A percentile compares a stretch with the other conserved stretches of the same genome.
These are phyloP conservation scores for Melanotaenia parkinsoni DNA, from an alignment of 2,797 vertebrate species.

Conservation along the genomic window DNA sequence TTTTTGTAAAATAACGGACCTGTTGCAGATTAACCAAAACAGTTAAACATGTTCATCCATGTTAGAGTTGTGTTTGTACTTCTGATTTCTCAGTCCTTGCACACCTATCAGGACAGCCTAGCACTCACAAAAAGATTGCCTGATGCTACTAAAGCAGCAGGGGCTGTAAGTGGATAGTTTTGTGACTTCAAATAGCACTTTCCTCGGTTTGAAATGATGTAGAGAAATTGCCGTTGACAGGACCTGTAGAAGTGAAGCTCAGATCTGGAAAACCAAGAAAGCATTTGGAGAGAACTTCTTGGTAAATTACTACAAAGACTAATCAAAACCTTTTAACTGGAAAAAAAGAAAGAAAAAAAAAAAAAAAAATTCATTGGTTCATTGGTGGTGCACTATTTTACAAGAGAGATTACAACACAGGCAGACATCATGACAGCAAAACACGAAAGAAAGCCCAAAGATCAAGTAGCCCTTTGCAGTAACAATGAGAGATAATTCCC, in stretches of 20 bases:
- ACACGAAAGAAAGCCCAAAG: not conserved
- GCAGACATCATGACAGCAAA: not conserved
- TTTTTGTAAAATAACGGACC: too few relatives aligned
- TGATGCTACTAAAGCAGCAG: too few relatives aligned
- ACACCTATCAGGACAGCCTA: not conserved
- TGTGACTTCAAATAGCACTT: not conserved
- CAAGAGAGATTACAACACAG: too few relatives aligned
- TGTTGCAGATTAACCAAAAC: too few relatives aligned
- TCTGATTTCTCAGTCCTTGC: not conserved
- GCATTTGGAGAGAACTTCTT: too few relatives aligned
- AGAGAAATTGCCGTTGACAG: not conserved
- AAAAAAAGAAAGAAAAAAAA: too few relatives aligned
- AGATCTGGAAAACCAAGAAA: too few relatives aligned
- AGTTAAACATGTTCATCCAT: too few relatives aligned
- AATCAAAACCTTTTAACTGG: too few relatives aligned
- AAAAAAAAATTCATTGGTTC: too few relatives aligned
- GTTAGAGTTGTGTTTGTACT: not conserved
- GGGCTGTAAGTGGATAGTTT: not conserved
- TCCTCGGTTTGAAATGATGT: not conserved
- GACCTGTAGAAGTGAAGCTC: not conserved
- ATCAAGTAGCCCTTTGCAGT: not conserved
- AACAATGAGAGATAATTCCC: not conserved
- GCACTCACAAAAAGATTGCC: too few relatives aligned
- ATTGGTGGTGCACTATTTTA: not conserved
- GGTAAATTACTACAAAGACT: too few relatives aligned